phyloP scores from a whole-genome alignment of 2,113 vertebrate genomes.

The Nycticorax nycticorax region DNA sequence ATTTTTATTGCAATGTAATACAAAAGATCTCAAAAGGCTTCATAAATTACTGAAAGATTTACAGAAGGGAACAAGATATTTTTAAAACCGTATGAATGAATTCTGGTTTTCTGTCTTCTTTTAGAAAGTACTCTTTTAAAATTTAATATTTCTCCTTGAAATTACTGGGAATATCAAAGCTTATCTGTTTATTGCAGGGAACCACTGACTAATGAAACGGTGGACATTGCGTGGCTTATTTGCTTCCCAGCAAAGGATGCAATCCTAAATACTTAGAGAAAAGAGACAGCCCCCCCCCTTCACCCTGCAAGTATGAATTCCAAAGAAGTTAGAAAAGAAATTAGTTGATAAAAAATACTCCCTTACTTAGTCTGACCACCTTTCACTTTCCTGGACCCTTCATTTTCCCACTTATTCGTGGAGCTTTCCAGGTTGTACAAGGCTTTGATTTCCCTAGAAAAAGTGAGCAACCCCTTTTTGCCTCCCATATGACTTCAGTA shows the following conservation, averaged over 20 bases:
- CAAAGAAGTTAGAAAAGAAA: background rate
- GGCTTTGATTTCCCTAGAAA: background rate
- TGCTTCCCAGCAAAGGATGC: background rate
- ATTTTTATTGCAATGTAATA: slow-evolving; percentile 39
- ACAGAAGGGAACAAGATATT: slow-evolving; percentile 13
- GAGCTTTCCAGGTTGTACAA: background rate
- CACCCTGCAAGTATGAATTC: background rate
- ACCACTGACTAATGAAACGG: background rate
- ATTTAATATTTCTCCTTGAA: background rate
- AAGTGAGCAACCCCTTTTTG: background rate
- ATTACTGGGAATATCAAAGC: background rate
- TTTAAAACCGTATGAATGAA: slow-evolving; percentile 12
- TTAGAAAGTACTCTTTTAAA: background rate
- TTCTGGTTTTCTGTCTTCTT: slow-evolving; percentile 4
- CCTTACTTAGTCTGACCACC: background rate
- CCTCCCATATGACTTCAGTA: background rate
- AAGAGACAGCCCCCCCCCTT: background rate
- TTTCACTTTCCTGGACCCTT: background rate
- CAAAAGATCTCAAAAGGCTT: slow-evolving; percentile 20
- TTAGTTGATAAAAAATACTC: background rate
- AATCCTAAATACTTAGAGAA: background rate
- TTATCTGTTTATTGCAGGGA: background rate
- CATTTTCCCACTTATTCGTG: background rate
- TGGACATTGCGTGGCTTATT: background rate
- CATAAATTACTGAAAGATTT: slow-evolving; percentile 33